A percentile compares a stretch with the other conserved stretches of the same genome.
phyloP scores from a whole-genome alignment of 2,113 vertebrate genomes.

The Apaloderma vittatum region DNA sequence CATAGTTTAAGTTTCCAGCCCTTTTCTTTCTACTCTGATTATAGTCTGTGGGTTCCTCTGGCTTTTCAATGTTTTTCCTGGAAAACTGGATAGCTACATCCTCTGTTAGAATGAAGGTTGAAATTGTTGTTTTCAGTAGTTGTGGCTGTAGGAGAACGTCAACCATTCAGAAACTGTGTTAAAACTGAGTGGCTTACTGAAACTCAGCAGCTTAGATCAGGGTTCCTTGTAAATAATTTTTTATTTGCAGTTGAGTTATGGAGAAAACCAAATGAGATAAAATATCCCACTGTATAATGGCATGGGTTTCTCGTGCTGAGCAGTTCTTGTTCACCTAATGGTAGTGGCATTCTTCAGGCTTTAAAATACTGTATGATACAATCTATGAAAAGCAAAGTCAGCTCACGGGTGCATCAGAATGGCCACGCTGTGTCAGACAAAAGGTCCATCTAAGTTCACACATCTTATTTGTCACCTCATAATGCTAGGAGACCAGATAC shows the following conservation, averaged over 20 bases:
- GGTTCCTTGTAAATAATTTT: not conserved
- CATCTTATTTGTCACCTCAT: not conserved
- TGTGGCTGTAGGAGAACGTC: not conserved
- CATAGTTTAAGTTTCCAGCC: not conserved
- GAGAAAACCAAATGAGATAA: not conserved
- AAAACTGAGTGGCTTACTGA: not conserved
- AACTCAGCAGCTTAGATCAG: not conserved
- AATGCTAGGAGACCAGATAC: not conserved
- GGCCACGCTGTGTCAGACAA: not conserved
- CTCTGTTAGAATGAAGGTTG: not conserved
- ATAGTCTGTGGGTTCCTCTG: not conserved
- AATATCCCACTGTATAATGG: not conserved
- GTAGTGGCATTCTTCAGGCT: not conserved
- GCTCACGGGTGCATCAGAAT: not conserved
- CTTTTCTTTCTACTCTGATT: not conserved
- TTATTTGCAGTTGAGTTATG: not conserved
- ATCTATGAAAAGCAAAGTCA: not conserved
- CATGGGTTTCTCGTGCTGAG: not conserved
- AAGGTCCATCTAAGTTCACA: not conserved
- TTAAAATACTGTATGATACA: not conserved
- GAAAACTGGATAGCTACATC: not conserved
- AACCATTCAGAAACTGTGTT: not conserved
- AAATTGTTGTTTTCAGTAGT: not conserved
- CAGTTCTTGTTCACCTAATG: not conserved
- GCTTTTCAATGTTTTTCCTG: not conserved